Conservation (phyloP, 2,113 vertebrate species). For the Vicugna pacos region DNA sequence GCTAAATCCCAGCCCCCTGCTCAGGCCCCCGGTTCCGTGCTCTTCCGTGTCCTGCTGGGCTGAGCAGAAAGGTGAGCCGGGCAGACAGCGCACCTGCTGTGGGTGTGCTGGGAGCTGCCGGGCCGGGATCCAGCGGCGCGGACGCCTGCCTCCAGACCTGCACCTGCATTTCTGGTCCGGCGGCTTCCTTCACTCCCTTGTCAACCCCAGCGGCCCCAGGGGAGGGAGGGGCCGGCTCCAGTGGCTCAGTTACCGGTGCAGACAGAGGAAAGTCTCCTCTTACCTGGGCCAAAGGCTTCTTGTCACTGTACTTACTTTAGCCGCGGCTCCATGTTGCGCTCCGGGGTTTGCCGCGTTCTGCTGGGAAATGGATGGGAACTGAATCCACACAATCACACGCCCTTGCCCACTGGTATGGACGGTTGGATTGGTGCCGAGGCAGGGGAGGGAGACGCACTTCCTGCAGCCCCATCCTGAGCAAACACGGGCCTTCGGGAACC, state of each 20-base stretch:
- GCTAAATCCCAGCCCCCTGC: fast-evolving
- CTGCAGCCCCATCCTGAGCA: neutral
- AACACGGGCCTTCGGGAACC: neutral
- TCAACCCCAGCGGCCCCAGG: neutral
- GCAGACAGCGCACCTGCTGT: fast-evolving
- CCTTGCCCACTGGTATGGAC: neutral
- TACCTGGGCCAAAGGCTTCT: conserved; percentile 53
- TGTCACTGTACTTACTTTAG: conserved; percentile 69
- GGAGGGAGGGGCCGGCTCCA: neutral
- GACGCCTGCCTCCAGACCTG: neutral
- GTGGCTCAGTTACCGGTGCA: conserved; percentile 28
- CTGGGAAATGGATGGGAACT: neutral
- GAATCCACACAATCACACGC: neutral
- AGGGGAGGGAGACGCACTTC: neutral
- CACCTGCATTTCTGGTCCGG: neutral
- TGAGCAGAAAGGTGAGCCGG: neutral
- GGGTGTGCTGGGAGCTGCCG: fast-evolving
- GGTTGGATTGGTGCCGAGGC: fast-evolving
- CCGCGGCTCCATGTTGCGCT: neutral
- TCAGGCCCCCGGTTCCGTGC: neutral
- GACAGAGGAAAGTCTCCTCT: conserved; percentile 67
- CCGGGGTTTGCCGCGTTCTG: neutral
- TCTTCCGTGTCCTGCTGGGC: neutral
- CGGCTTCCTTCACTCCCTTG: neutral
- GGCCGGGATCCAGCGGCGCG: neutral